Percentiles rank a stretch among this genome's conserved stretches.
phyloP scores from a whole-genome alignment of 2,113 vertebrate genomes.

The Marmota flaviventris region DNA sequence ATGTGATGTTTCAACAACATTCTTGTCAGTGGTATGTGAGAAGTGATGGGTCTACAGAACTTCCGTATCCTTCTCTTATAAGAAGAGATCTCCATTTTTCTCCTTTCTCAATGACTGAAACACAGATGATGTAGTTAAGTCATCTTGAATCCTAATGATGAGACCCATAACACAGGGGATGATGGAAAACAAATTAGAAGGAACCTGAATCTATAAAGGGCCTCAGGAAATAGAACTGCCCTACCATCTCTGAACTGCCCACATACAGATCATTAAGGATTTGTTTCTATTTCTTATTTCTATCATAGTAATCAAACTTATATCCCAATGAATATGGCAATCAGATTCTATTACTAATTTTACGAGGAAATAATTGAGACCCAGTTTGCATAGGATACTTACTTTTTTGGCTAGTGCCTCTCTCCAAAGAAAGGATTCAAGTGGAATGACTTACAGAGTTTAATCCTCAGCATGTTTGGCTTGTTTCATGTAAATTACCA shows the following conservation, averaged over 20 bases:
- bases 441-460: neutral
- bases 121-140: neutral
- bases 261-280: neutral
- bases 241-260: neutral
- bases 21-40: neutral
- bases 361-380: neutral
- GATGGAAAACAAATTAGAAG: neutral
- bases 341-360: conserved; percentile 18
- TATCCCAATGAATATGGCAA: neutral
- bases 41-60: neutral
- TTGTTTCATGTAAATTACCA: neutral
- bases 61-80: neutral
- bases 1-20: neutral
- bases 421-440: conserved; percentile 32
- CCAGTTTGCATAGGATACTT: neutral
- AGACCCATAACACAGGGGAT: neutral
- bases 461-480: neutral
- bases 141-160: neutral
- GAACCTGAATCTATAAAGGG: neutral
- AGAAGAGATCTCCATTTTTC: neutral
- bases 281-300: neutral
- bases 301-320: conserved; percentile 17
- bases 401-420: neutral
- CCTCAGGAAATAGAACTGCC: neutral
- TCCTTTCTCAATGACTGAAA: neutral